A percentile compares a stretch with the other conserved stretches of the same genome.
These are phyloP conservation scores for Xyrichtys novacula DNA, from an alignment of 2,797 vertebrate species.

Conservation along the genomic window DNA sequence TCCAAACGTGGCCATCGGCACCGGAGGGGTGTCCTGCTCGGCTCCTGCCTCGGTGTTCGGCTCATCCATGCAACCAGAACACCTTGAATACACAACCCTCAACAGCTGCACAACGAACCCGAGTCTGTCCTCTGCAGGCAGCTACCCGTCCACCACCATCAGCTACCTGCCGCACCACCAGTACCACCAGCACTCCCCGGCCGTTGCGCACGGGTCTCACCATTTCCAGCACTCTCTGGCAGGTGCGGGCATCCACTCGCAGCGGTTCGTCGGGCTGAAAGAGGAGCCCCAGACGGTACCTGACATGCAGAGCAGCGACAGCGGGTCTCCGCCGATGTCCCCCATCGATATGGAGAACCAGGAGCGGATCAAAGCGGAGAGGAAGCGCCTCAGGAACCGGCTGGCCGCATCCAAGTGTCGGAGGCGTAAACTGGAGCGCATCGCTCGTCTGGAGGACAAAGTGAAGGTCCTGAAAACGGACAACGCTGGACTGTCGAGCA, in stretches of 20 bases:
- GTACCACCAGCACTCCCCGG: constrained; percentile 80
- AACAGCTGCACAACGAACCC: constrained; percentile 87
- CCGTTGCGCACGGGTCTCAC: constrained; percentile 78
- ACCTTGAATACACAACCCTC: constrained; percentile 92
- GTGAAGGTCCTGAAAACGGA: constrained; percentile 92
- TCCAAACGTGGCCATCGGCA: constrained; percentile 92
- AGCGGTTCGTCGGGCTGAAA: constrained; percentile 85
- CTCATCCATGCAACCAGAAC: constrained; percentile 82
- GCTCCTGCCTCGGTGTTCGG: constrained; percentile 83
- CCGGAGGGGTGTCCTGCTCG: constrained; percentile 78
- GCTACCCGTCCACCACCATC: constrained; percentile 92
- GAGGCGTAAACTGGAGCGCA: constrained; percentile 94
- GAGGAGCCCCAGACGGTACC: constrained; percentile 95
- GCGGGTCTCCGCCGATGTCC: constrained; percentile 89
- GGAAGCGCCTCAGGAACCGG: constrained; percentile 92
- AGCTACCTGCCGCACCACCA: constrained; percentile 92
- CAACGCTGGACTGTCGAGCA: constrained; percentile 91
- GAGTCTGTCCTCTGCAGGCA: constrained; percentile 78
- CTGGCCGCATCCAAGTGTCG: constrained; percentile 95
- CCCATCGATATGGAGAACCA: constrained; percentile 94
- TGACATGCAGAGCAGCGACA: constrained; percentile 88
- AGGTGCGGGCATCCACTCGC: constrained; percentile 73
- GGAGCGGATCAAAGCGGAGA: constrained; percentile 93
- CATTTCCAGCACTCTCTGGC: constrained; percentile 82
- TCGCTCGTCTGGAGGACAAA: constrained; percentile 94